phyloP scores from a whole-genome alignment of 2,888 invertebrate genomes.

The Drosophila meridionalis region DNA sequence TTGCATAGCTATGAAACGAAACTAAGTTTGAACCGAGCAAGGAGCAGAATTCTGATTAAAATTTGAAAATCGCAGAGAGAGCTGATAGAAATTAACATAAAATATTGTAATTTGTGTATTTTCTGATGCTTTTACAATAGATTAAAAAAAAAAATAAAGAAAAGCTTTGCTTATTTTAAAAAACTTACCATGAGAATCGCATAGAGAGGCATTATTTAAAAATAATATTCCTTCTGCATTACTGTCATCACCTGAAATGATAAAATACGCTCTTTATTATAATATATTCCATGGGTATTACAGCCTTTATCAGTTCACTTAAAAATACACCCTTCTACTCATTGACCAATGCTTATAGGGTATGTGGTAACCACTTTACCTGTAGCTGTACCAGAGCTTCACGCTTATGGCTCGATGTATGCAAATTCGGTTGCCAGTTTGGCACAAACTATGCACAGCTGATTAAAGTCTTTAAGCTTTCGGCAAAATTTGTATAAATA shows the following conservation, averaged over 20 bases:
- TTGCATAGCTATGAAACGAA: slow-evolving; percentile 3
- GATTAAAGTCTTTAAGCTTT: background rate
- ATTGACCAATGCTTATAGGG: background rate
- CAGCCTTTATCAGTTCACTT: too few species aligned
- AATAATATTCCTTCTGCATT: background rate
- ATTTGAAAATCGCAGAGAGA: background rate
- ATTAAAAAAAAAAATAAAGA: background rate
- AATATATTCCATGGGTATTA: too few species aligned
- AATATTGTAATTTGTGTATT: too few species aligned
- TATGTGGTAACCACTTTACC: background rate
- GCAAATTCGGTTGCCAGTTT: background rate
- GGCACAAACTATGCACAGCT: background rate
- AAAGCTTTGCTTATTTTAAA: background rate
- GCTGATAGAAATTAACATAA: too few species aligned
- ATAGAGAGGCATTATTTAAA: background rate
- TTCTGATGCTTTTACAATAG: background rate
- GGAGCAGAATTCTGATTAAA: background rate
- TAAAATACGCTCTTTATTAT: background rate
- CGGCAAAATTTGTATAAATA: background rate
- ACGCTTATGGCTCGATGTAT: background rate
- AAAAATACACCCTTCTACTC: background rate
- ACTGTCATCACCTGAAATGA: background rate
- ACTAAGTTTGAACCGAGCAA: background rate
- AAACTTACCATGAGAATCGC: background rate
- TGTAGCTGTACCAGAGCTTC: background rate